Evolutionary conservation across 2,113 vertebrate genomes (phyloP).

Genomic region (Girardinichthys multiradiatus): DNA sequence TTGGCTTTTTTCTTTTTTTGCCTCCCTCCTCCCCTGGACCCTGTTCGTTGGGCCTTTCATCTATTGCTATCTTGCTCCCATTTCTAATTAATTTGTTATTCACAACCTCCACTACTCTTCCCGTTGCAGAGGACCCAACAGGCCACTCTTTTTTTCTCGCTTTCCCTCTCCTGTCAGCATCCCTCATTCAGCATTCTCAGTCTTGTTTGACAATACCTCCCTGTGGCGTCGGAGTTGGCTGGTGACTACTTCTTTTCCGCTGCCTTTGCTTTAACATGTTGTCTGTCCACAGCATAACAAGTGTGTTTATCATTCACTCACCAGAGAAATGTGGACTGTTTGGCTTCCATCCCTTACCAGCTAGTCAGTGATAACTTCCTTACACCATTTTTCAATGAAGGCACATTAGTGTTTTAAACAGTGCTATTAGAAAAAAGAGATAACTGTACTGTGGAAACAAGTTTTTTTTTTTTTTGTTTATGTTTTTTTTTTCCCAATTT

Average conservation of each 20-base stretch:
- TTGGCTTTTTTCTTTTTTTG: conserved; percentile 74
- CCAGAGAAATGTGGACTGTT: conserved; percentile 47
- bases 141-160: conserved; percentile 30
- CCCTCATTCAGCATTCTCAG: conserved; percentile 55
- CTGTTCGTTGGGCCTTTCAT: conserved; percentile 72
- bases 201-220: conserved; percentile 65
- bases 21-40: conserved; percentile 58
- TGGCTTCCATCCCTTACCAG: conserved; percentile 58
- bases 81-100: conserved; percentile 87
- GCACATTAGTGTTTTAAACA: background rate
- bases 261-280: conserved; percentile 56
- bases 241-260: conserved; percentile 61
- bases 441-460: background rate
- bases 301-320: conserved; percentile 57
- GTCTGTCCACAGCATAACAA: conserved; percentile 46
- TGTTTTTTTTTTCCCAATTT: no score
- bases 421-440: background rate
- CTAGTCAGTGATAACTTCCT: conserved; percentile 26
- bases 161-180: conserved; percentile 25
- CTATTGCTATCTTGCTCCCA: conserved; percentile 77
- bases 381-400: background rate
- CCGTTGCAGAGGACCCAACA: conserved; percentile 52
- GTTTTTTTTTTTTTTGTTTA: no score
- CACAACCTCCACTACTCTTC: conserved; percentile 65
- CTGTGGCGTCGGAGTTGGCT: conserved; percentile 65